Evolutionary conservation across 2,888 invertebrate genomes (phyloP).

Genomic region (Dolichomitus sp.): DNA sequence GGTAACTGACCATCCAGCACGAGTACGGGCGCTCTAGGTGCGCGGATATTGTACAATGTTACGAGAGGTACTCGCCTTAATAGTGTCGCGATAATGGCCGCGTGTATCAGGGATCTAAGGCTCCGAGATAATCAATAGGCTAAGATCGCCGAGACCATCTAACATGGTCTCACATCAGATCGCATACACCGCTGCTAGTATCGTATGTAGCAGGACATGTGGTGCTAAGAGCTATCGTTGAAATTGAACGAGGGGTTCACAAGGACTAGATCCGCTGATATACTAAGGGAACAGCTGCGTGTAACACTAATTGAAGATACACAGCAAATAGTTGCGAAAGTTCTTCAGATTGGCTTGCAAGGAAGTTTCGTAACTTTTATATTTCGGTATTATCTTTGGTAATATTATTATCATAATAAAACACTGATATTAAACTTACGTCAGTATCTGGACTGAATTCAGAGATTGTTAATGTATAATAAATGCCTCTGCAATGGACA

Average conservation of each 20-base stretch:
- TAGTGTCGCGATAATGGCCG: slow-evolving; percentile 55
- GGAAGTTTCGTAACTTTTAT: neutral
- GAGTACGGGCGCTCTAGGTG: slow-evolving; percentile 4
- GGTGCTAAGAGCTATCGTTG: slow-evolving; percentile 25
- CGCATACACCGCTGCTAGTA: neutral
- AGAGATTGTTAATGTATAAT: too few species aligned
- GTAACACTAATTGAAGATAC: neutral
- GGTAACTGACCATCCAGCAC: slow-evolving; percentile 18
- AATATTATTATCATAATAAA: too few species aligned
- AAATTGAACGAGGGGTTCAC: slow-evolving; percentile 55
- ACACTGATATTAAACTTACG: too few species aligned
- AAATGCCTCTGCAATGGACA: too few species aligned
- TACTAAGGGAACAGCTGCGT: neutral
- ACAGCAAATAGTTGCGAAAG: neutral
- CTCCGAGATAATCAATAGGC: slow-evolving; percentile 57
- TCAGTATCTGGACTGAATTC: too few species aligned
- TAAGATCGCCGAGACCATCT: slow-evolving; percentile 53
- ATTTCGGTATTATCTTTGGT: neutral
- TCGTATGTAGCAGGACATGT: slow-evolving; percentile 35
- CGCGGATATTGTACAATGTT: slow-evolving; percentile 7
- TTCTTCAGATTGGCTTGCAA: neutral
- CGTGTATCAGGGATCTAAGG: slow-evolving; percentile 33
- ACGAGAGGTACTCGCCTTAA: slow-evolving; percentile 47
- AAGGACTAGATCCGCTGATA: slow-evolving; percentile 3
- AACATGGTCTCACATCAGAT: slow-evolving; percentile 43